Base-by-base conservation (phyloP, 2,888 invertebrate species). In the Scrobipalpa costella region DNA sequence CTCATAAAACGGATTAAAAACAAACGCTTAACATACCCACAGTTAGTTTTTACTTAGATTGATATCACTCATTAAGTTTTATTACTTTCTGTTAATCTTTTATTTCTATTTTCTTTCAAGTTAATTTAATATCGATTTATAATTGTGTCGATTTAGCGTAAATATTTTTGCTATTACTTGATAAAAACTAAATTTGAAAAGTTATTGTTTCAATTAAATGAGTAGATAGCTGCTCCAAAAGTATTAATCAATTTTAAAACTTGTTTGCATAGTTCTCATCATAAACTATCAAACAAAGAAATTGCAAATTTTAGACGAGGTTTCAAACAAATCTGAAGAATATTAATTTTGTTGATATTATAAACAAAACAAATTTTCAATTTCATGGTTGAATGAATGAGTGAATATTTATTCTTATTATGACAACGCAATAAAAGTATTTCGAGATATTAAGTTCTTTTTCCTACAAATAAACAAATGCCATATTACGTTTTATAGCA, bases 241-340 rank as follows among this genome's bases (percentile, higher is more conserved):
- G 66, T 66, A 65, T 57, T 64, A 62, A 67, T 63, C 55, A 65
- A 1, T 55, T 55, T 15, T 6, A 44, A 44, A 9, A 15, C 15
- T 44, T 44, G 15, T 44, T 44, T 9, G 44, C 44, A 44, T 44
- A 44, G 44, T 15, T 44, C 7, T 15, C 44, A 15, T 15, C 5
- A 15, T n/a, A 44, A 44, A 15, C 44, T 15, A 5, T 44, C 44
- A 44, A 7, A 44, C 44, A 44, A 44, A 44, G 44, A 44, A 6
- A 3, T 15, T 15, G n/a, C 15, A 44, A 44, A 44, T 44, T n/a
- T 44, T 44, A 44, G 15, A 36, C n/a, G n/a, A 15, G 15, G n/a
- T 15, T 7, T n/a, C n/a, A 44, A 44, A 44, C 7, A 40, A 15
- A 6, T 6, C 44, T 3, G n/a, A n/a, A 44, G 44, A 27, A 27